Evolutionary conservation across 2,113 vertebrate species (phyloP).

Genomic region (Percopsis transmontana): DNA sequence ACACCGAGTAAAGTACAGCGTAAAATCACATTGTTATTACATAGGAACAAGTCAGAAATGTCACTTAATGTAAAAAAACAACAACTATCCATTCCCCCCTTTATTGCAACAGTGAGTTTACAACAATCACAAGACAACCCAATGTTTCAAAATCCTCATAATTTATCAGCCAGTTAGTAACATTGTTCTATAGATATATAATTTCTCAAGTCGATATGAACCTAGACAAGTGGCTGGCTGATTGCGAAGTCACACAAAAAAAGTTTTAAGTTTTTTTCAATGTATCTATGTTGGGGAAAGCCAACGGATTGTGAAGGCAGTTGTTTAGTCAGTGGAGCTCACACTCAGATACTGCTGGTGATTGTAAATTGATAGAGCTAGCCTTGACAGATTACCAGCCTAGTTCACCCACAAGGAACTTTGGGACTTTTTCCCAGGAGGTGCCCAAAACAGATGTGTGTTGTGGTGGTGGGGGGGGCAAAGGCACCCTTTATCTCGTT

Average conservation of each 20-base stretch:
- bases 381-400: constrained; percentile 16
- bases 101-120: constrained; percentile 41
- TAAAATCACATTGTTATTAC: constrained; percentile 66
- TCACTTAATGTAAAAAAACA: constrained; percentile 55
- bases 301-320: constrained; percentile 40
- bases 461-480: neutral
- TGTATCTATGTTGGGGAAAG: constrained; percentile 9
- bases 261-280: constrained; percentile 15
- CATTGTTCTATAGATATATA: constrained; percentile 39
- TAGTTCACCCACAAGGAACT: neutral
- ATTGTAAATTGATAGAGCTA: constrained; percentile 32
- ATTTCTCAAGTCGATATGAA: constrained; percentile 52
- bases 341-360: constrained; percentile 46
- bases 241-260: constrained; percentile 18
- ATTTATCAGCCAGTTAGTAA: constrained; percentile 32
- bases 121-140: constrained; percentile 59
- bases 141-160: constrained; percentile 34
- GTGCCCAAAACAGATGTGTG: constrained; percentile 2
- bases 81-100: neutral
- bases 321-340: constrained; percentile 27
- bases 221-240: constrained; percentile 19
- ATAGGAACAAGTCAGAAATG: constrained; percentile 61
- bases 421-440: constrained; percentile 12
- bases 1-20: constrained; percentile 67
- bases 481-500: neutral